These are phyloP conservation scores for Patella ulyssiponensis DNA, from an alignment of 2,888 invertebrate genomes.

Conservation along the genomic window DNA sequence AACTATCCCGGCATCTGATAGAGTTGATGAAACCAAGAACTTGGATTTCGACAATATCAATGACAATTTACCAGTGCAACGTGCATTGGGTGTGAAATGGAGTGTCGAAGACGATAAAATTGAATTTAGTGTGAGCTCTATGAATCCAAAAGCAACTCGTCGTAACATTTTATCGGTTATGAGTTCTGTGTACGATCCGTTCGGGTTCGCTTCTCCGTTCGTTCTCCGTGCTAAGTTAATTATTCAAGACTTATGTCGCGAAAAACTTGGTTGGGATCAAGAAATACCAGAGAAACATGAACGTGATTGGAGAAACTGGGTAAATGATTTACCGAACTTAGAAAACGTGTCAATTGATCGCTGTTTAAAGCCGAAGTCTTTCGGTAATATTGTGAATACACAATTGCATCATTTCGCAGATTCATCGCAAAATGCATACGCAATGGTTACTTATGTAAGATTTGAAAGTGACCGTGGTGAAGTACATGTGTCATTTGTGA, in stretches of 20 bases:
- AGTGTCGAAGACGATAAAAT: constrained; percentile 17
- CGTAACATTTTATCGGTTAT: constrained; percentile 13
- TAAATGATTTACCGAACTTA: constrained; percentile 12
- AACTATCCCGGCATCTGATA: constrained; percentile 32
- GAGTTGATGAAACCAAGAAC: constrained; percentile 25
- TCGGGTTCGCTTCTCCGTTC: neutral
- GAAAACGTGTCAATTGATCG: neutral
- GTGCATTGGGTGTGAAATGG: constrained; percentile 32
- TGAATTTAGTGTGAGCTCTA: constrained; percentile 9
- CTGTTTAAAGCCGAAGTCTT: neutral
- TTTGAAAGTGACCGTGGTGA: neutral
- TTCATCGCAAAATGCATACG: neutral
- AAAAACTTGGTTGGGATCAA: constrained; percentile 16
- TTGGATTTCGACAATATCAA: constrained; percentile 23
- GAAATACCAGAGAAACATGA: neutral
- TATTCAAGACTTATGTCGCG: constrained; percentile 12
- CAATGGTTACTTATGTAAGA: constrained; percentile 1
- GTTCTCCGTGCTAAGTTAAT: constrained; percentile 3
- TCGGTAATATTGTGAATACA: neutral
- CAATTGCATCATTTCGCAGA: constrained; percentile 22
- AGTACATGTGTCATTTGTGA: constrained; percentile 20
- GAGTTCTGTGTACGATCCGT: constrained; percentile 11
- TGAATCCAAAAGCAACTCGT: neutral
- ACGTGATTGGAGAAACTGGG: constrained; percentile 13
- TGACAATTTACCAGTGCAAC: constrained; percentile 31